A percentile compares a stretch with the other conserved stretches of the same genome.
phyloP scores from a whole-genome alignment of 2,888 invertebrate species.

The Drosophila histrio region DNA sequence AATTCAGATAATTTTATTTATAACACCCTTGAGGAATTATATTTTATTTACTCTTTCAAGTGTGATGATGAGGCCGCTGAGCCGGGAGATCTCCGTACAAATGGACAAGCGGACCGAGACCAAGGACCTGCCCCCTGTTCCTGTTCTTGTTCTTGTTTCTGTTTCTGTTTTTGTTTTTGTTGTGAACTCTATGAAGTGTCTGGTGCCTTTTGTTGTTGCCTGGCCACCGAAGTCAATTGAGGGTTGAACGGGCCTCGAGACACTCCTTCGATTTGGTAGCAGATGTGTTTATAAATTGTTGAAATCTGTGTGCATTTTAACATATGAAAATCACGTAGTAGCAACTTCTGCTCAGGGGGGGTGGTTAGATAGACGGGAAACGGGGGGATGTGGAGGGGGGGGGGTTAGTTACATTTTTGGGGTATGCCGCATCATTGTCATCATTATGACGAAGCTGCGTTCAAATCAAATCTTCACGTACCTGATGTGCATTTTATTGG shows the following conservation, averaged over 20 bases:
- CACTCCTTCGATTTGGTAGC: slow-evolving; percentile 73
- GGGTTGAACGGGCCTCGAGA: slow-evolving; percentile 59
- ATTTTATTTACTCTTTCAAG: slow-evolving; percentile 80
- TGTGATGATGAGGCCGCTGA: slow-evolving; percentile 77
- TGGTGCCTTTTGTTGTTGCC: slow-evolving; percentile 37
- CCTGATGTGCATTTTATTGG: slow-evolving; percentile 37
- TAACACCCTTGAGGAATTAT: slow-evolving; percentile 81
- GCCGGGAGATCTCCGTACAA: slow-evolving; percentile 36
- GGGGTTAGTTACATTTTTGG: slow-evolving; percentile 5
- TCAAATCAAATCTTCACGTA: slow-evolving; percentile 30
- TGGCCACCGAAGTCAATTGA: slow-evolving; percentile 38
- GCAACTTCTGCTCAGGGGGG: not conserved
- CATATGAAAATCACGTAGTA: slow-evolving; percentile 70
- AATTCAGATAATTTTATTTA: slow-evolving; percentile 83
- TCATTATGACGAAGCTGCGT: slow-evolving; percentile 33
- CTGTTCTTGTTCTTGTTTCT: slow-evolving; percentile 3
- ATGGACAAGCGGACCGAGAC: slow-evolving; percentile 37
- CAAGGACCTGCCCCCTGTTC: slow-evolving; percentile 38
- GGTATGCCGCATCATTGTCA: slow-evolving; percentile 54
- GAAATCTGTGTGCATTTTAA: slow-evolving; percentile 77
- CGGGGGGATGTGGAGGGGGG: not conserved
- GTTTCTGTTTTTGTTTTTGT: slow-evolving; percentile 1
- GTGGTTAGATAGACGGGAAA: not conserved
- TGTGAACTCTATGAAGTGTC: slow-evolving; percentile 44
- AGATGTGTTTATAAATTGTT: slow-evolving; percentile 77